Evolutionary conservation across 2,113 vertebrate genomes (phyloP), one percentile per base, ranked within the genome.

Genomic region (Halichoerus grypus): DNA sequence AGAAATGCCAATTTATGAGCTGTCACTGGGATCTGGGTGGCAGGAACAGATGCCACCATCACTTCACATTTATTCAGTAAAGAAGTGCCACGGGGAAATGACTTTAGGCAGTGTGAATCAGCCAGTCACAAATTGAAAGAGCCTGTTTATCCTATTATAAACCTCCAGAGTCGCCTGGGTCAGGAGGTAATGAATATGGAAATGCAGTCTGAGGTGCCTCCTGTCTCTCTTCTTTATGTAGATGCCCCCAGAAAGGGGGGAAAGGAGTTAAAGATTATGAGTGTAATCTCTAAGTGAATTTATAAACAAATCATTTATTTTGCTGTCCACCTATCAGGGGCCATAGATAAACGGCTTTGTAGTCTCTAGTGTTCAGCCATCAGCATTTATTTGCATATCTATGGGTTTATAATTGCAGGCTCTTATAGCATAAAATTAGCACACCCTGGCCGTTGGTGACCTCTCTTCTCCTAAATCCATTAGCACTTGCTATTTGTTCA

Each of bases 321-420:
- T 84, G 33, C 53, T 90, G 77, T 92, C 84, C 57, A 95, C 67
- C 97, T 91, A 94, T 77, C 76, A 94, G 42, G 8, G 79, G 46
- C 81, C 71, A 63, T 49, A 94, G 84, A 95, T 94, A 96, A 95
- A 93, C 76, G 91, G 88, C 59, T 96, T 91, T 90, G 36, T 63
- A 83, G 65, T 95, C 74, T 84, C 24, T 51, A 91, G 49, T 46
- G 76, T 88, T 82, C 92, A 96, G 5, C 92, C 19, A 91, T 57
- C 83, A 96, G 95, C 84, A 85, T 96, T 88, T 92, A 95, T 97
- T 97, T 97, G 96, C 97, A 97, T 96, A 95, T 97, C 63, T 92
- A 80, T 92, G 93, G 46, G 42, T 91, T 97, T 97, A 96, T 97
- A 97, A 97, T 96, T 97, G 61, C 49, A 93, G 83, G 67, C 36